Evolutionary conservation across 2,888 invertebrate genomes (phyloP), one percentile per base, ranked within the genome.

Genomic region (Ormia ochracea): DNA sequence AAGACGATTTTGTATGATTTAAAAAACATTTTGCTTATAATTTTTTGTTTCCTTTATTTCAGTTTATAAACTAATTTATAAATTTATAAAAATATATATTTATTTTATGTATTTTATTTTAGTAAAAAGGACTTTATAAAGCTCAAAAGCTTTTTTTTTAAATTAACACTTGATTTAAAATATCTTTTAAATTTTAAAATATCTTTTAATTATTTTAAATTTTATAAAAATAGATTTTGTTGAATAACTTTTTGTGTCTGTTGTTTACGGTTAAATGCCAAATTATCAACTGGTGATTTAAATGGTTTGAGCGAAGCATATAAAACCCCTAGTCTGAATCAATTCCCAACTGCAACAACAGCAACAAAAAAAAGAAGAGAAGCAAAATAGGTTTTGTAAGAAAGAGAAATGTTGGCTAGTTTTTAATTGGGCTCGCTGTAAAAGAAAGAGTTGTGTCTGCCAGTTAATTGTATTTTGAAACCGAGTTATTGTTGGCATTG

Each of bases 271-370:
- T 82, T 82, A 76, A 76, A 78, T 76, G 85, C 81, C 82, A 80
- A 82, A 84, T 83, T 81, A 81, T 66, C 82, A 85, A 88, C 87
- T 87, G 86, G 85, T 83, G 84, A 69, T 81, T 82, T 78, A 77
- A 81, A 66, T 82, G 84, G 83, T 66, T 74, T 58, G 83, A 83
- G 81, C 82, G 81, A 82, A 83, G 82, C 82, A 86, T 87, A 87
- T 87, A 87, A 86, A 84, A 82, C 80, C 83, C 69, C 79, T 76
- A 66, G 65, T 41, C 56, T 58, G 48, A 50, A 73, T 65, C 74
- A 78, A 69, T 63, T 69, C n/a, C 48, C 23, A 56, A 26, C 45
- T 41, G 41, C 72, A 58, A 54, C 23, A 73, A 63, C 31, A 48
- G 48, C 26, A 50, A 59, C 28, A 68, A 56, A 3, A 61, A 54